Evolutionary conservation across 2,888 invertebrate species (phyloP).

Genomic region (Corythucha ciliata): DNA sequence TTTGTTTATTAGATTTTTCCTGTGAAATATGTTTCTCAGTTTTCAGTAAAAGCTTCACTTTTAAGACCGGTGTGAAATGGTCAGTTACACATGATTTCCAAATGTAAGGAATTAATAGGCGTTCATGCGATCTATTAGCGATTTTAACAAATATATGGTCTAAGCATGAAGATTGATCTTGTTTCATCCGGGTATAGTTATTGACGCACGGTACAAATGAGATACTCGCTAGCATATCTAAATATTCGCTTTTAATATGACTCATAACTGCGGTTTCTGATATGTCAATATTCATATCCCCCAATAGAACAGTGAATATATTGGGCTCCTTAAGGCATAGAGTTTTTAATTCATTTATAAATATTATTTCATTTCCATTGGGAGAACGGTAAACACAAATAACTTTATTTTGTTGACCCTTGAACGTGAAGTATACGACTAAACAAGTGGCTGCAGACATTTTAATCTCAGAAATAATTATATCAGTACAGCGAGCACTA

Average conservation of each 20-base stretch:
- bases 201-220: background rate
- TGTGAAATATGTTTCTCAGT: too few species aligned
- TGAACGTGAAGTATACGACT: background rate
- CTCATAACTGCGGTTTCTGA: too few species aligned
- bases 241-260: too few species aligned
- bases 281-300: conserved; percentile 1
- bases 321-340: background rate
- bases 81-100: too few species aligned
- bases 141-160: conserved; percentile 5
- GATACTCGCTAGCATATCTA: too few species aligned
- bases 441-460: conserved; percentile 1
- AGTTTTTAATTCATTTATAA: background rate
- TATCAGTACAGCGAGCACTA: background rate
- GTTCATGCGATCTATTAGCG: too few species aligned
- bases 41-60: too few species aligned
- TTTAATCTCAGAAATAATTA: background rate
- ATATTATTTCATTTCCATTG: background rate
- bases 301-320: background rate
- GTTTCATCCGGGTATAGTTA: background rate
- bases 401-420: background rate
- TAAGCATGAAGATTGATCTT: background rate
- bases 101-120: too few species aligned
- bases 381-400: conserved; percentile 1
- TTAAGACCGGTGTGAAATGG: too few species aligned
- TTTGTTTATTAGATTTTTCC: too few species aligned